phyloP scores from a whole-genome alignment of 92 coral and sea anemone species.

The Ricordea florida region DNA sequence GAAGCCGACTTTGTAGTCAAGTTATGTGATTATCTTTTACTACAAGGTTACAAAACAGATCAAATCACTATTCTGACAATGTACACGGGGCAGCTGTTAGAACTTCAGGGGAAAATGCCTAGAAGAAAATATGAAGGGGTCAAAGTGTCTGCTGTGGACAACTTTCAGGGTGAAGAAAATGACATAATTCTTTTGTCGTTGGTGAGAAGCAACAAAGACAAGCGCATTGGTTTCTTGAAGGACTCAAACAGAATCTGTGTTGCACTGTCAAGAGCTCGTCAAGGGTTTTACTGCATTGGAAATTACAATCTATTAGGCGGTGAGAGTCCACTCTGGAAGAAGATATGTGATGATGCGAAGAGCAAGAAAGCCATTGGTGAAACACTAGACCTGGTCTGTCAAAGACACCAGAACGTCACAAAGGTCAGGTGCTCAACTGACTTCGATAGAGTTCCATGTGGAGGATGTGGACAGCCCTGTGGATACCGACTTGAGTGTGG shows the following conservation, averaged over 20 bases:
- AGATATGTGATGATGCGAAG: conserved; percentile 54
- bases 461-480: conserved; percentile 16
- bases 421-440: neutral
- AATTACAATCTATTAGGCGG: conserved; percentile 56
- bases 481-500: conserved; percentile 34
- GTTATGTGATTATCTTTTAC: conserved; percentile 60
- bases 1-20: conserved; percentile 64
- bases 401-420: neutral
- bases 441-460: neutral
- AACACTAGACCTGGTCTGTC: conserved; percentile 2
- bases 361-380: conserved; percentile 23
- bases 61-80: conserved; percentile 68
- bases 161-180: conserved; percentile 79
- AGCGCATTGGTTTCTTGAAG: conserved; percentile 70
- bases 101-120: conserved; percentile 54
- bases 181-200: conserved; percentile 72
- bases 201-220: conserved; percentile 65
- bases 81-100: conserved; percentile 75
- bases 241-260: conserved; percentile 84
- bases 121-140: conserved; percentile 41
- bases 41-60: conserved; percentile 49
- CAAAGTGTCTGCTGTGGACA: conserved; percentile 66
- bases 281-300: conserved; percentile 71
- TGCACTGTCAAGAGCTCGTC: conserved; percentile 74
- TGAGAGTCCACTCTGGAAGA: conserved; percentile 57